phyloP scores from a whole-genome alignment of 2,888 invertebrate genomes.

The Pecten maximus region DNA sequence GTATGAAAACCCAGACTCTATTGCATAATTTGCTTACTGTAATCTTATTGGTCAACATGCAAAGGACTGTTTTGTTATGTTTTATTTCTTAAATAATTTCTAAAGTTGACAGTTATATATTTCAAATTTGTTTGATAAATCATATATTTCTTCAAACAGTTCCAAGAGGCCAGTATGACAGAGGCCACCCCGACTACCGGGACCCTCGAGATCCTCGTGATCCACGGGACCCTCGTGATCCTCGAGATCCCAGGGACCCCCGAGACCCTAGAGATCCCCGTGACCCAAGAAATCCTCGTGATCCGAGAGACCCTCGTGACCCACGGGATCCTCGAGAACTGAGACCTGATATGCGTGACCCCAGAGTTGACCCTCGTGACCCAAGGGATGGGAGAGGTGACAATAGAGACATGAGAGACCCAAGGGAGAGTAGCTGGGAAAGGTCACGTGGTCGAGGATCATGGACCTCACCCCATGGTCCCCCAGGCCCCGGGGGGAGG shows the following conservation, averaged over 20 bases:
- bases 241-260: constrained; percentile 43
- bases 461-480: constrained; percentile 43
- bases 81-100: no score
- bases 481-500: constrained; percentile 39
- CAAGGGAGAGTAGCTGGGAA: constrained; percentile 61
- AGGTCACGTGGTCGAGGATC: constrained; percentile 58
- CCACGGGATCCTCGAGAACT: constrained; percentile 51
- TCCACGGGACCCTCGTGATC: constrained; percentile 40
- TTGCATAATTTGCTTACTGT: no score
- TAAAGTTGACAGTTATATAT: no score
- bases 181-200: not conserved
- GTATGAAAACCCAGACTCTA: no score
- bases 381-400: constrained; percentile 49
- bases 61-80: no score
- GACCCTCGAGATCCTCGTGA: constrained; percentile 50
- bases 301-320: constrained; percentile 51
- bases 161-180: not conserved
- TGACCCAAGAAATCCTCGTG: constrained; percentile 43
- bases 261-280: constrained; percentile 48
- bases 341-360: constrained; percentile 49
- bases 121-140: not conserved
- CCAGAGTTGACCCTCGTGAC: constrained; percentile 10
- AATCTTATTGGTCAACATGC: no score
- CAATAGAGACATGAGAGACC: constrained; percentile 47
- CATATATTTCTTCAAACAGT: not conserved